phyloP scores from a whole-genome alignment of 2,888 invertebrate species.

The Agriopis aurantiaria region DNA sequence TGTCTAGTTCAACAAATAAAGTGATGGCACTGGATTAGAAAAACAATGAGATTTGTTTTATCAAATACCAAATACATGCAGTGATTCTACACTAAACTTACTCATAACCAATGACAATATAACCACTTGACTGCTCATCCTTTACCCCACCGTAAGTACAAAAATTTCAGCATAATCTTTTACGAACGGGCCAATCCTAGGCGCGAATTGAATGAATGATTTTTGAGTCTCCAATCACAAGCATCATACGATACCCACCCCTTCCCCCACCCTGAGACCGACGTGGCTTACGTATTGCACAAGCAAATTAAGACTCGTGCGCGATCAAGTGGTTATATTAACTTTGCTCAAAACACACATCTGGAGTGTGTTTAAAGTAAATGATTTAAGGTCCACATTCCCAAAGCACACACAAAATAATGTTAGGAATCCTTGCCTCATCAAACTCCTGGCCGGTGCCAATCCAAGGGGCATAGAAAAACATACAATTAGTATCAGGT shows the following conservation, averaged over 20 bases:
- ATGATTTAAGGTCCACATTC: slow-evolving; percentile 28
- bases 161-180: no score
- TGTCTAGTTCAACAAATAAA: slow-evolving; percentile 2
- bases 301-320: no score
- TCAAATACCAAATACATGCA: background rate
- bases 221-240: no score
- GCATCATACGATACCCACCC: no score
- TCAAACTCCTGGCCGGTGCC: slow-evolving; percentile 87
- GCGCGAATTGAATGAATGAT: no score
- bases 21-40: background rate
- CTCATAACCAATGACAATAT: background rate
- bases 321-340: no score
- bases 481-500: slow-evolving; percentile 69
- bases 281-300: no score
- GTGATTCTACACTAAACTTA: background rate
- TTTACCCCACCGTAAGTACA: no score
- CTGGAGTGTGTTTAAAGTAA: background rate
- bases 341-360: background rate
- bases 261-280: no score
- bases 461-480: slow-evolving; percentile 71
- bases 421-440: slow-evolving; percentile 87
- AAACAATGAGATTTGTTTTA: background rate
- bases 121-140: no score
- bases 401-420: slow-evolving; percentile 50
- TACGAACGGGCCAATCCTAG: no score